These are phyloP conservation scores for Galleria mellonella DNA, from an alignment of 1,140 invertebrate species.

Conservation along the genomic window DNA sequence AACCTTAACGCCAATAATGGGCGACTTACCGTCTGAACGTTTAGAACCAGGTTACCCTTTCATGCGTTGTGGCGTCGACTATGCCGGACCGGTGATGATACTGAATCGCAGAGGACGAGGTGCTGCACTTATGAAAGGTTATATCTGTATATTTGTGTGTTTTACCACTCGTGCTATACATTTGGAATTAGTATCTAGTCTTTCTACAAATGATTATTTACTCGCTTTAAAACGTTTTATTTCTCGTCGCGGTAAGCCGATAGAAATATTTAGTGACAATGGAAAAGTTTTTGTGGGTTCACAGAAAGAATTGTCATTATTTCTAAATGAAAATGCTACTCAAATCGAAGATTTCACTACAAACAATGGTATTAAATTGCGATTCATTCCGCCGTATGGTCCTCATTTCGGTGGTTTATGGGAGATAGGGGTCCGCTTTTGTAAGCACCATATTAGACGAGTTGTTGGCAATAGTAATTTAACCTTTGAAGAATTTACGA, in stretches of 20 bases:
- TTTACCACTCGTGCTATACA: slow-evolving; percentile 1
- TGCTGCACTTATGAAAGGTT: background rate
- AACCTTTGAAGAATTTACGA: background rate
- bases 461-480: background rate
- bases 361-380: slow-evolving; percentile 1
- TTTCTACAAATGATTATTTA: slow-evolving; percentile 5
- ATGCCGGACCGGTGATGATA: too few species aligned
- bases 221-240: slow-evolving; percentile 11
- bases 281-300: background rate
- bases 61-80: background rate
- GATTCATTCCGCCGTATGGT: background rate
- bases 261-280: slow-evolving; percentile 12
- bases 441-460: background rate
- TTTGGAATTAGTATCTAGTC: slow-evolving; percentile 6
- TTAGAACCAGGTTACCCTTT: background rate
- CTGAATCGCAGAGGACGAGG: background rate
- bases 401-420: too few species aligned
- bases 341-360: background rate
- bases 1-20: background rate
- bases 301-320: background rate
- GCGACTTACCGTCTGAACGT: background rate
- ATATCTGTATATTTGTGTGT: slow-evolving; percentile 8
- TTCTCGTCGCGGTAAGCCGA: slow-evolving; percentile 10
- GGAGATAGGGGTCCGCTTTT: slow-evolving; percentile 2
- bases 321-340: background rate